Conservation (phyloP, 2,113 vertebrate genomes). For the Macrotis lagotis region DNA sequence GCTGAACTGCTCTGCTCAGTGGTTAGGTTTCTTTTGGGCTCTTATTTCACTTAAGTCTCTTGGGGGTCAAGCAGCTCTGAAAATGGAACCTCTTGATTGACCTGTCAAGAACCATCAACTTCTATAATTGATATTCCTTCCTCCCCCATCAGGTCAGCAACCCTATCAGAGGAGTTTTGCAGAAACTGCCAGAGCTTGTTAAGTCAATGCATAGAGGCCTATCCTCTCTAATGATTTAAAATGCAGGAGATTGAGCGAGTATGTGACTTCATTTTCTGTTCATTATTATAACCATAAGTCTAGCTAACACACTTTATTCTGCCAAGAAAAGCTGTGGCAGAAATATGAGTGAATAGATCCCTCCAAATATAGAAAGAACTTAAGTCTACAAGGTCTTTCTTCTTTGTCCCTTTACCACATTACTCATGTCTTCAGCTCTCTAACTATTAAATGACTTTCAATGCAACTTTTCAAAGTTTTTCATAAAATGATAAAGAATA, state of each 20-base stretch:
- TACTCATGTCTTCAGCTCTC: constrained; percentile 46
- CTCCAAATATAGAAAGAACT: constrained; percentile 16
- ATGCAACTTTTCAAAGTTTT: constrained; percentile 63
- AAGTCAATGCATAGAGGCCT: constrained; percentile 63
- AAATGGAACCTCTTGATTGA: constrained; percentile 66
- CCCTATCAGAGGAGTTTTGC: constrained; percentile 64
- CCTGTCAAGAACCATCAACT: constrained; percentile 76
- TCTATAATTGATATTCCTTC: constrained; percentile 71
- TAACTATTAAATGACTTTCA: constrained; percentile 40
- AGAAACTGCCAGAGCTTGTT: constrained; percentile 78
- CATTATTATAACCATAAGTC: background rate
- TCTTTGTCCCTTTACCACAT: constrained; percentile 53
- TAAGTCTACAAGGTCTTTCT: constrained; percentile 17
- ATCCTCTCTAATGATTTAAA: constrained; percentile 38
- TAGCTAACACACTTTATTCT: background rate
- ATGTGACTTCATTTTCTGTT: constrained; percentile 29
- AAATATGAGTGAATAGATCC: background rate
- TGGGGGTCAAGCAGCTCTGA: constrained; percentile 54
- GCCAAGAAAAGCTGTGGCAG: background rate
- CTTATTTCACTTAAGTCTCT: constrained; percentile 57
- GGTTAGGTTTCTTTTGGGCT: constrained; percentile 22
- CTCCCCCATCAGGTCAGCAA: constrained; percentile 57
- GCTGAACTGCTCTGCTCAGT: constrained; percentile 46
- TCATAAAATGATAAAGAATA: constrained; percentile 47
- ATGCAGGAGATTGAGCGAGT: background rate